Evolutionary conservation across 2,113 vertebrate species (phyloP).

Genomic region (Hiodon tergisus): DNA sequence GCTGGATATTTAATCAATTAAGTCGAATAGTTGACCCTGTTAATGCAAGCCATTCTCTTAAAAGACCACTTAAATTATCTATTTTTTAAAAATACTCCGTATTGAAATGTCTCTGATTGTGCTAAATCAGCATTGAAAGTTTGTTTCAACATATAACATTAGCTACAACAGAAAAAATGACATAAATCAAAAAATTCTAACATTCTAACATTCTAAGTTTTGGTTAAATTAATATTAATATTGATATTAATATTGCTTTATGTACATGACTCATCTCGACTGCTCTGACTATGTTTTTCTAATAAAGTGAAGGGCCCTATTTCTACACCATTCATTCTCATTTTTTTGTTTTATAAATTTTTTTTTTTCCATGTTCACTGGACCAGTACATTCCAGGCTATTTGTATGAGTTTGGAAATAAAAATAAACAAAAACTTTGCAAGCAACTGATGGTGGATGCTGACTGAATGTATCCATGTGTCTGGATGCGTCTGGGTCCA

Average conservation of each 20-base stretch:
- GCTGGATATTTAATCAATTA: no score
- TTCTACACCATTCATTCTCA: neutral
- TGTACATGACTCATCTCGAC: neutral
- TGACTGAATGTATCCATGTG: neutral
- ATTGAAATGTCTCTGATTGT: no score
- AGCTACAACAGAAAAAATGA: neutral
- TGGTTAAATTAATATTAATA: neutral
- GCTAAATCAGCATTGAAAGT: no score
- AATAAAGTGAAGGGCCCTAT: neutral
- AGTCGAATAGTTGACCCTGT: no score
- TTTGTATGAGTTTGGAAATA: slow-evolving; percentile 12
- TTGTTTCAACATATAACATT: no score
- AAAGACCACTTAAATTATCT: no score
- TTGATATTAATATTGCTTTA: neutral
- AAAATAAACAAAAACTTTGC: neutral
- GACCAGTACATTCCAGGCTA: neutral
- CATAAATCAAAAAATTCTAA: neutral
- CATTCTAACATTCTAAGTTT: no score
- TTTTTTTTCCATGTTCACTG: slow-evolving; percentile 13
- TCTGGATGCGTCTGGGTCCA: slow-evolving; percentile 16
- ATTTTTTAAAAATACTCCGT: no score
- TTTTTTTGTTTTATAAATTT: neutral
- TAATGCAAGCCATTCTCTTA: no score
- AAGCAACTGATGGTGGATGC: neutral
- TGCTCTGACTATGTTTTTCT: neutral